A percentile compares a stretch with the other conserved stretches of the same genome.
Conservation (phyloP, 2,888 invertebrate genomes). For the Leptopilina myrica region DNA sequence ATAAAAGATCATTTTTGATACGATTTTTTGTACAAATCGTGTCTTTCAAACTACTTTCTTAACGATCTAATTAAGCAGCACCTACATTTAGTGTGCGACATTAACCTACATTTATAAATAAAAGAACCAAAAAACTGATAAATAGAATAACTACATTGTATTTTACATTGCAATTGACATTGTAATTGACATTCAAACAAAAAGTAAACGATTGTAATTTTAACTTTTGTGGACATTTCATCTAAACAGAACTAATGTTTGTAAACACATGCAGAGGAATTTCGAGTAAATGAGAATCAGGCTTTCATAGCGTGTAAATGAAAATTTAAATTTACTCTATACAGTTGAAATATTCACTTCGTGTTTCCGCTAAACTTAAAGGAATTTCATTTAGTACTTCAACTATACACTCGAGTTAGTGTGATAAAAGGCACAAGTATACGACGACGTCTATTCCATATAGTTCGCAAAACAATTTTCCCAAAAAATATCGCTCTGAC, state of each 20-base stretch:
- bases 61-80: too few species aligned
- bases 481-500: neutral
- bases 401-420: neutral
- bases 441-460: neutral
- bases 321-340: slow-evolving; percentile 8
- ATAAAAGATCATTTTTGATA: too few species aligned
- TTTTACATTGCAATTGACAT: neutral
- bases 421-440: slow-evolving; percentile 2
- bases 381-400: slow-evolving; percentile 22
- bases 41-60: too few species aligned
- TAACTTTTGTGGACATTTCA: neutral
- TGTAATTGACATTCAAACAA: too few species aligned
- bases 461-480: too few species aligned
- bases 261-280: neutral
- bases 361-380: neutral
- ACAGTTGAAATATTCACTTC: neutral
- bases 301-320: slow-evolving; percentile 1
- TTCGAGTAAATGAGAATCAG: neutral
- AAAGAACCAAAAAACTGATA: too few species aligned
- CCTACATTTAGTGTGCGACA: too few species aligned
- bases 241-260: neutral
- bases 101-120: too few species aligned
- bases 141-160: neutral
- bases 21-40: too few species aligned
- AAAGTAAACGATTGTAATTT: too few species aligned